phyloP scores from a whole-genome alignment of 2,888 invertebrate genomes.

The Parnassius glacialis region DNA sequence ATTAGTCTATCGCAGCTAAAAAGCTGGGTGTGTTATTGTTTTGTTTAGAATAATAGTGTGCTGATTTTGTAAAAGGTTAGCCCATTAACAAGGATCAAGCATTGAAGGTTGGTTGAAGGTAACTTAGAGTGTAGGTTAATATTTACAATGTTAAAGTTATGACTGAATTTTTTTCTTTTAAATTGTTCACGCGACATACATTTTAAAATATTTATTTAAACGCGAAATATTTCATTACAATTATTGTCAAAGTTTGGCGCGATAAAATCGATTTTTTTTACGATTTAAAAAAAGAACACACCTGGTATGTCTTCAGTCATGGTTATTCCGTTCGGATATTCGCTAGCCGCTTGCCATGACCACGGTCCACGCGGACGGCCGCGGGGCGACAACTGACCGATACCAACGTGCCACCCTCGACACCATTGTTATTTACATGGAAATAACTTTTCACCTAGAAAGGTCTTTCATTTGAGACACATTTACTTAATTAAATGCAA shows the following conservation, averaged over 20 bases:
- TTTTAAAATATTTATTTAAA: no score
- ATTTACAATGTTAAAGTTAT: no score
- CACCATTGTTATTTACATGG: slow-evolving; percentile 37
- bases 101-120: no score
- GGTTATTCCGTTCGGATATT: slow-evolving; percentile 34
- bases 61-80: no score
- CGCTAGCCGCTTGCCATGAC: slow-evolving; percentile 44
- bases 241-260: not conserved
- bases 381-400: slow-evolving; percentile 71
- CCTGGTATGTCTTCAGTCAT: slow-evolving; percentile 76
- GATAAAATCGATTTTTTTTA: not conserved
- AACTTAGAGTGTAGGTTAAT: no score
- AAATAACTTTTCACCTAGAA: slow-evolving; percentile 40
- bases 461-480: slow-evolving; percentile 22
- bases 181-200: no score
- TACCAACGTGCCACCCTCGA: slow-evolving; percentile 55
- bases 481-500: not conserved
- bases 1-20: no score
- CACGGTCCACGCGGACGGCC: slow-evolving; percentile 53
- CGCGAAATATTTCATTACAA: not conserved
- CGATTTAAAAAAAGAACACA: slow-evolving; percentile 37
- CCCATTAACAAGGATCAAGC: no score
- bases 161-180: no score
- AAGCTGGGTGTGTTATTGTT: no score
- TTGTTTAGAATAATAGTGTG: no score